Base-by-base conservation (phyloP, 2,797 vertebrate species). In the Oreonectes daqikongensis region DNA sequence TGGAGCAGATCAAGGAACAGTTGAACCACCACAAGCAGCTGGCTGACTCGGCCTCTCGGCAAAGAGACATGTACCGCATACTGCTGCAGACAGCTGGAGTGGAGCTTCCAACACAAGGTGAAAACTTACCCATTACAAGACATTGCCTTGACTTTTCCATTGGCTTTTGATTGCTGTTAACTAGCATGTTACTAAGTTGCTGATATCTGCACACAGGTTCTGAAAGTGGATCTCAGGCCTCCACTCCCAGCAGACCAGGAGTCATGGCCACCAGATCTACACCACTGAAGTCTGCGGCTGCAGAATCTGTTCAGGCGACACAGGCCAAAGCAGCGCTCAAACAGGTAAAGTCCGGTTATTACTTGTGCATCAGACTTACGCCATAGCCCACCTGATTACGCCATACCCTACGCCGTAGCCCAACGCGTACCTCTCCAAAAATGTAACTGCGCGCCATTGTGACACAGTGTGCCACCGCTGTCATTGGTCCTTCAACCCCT, bases 11-110 rank as follows among this genome's bases (percentile, higher is more conserved):
- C 30, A 94, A 89, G 42, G 95, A 97, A 70, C 94, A 96, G 0
- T 93, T 93, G 53, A 95, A 93, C 59, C 96, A 97, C 85, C 97
- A 98, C 77, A 92, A 95, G 84, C 95, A 96, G 80, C 90, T 99
- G 17, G 93, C 96, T 0, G 96, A 99, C 82, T 98, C 97, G 32
- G 93, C 91, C 44, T 92, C 93, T 70, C 93, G 97, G 28, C 97
- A 99, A 88, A 94, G 97, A 67, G 97, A 99, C 84, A 97, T 99
- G 97, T 99, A 94, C 87, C 96, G 96, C 42, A 94, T 96, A 44
- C 85, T 99, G 85, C 85, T 99, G 82, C 96, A 98, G 82, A 97
- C 94, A 84, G 95, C 96, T 0, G 97, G 97, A 73, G 94, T 95
- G 80, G 85, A 88, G 78, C 94, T 99, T 81, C 97, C 97, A 35